Conservation (phyloP, 2,113 vertebrate genomes). For the Callipepla californica region DNA sequence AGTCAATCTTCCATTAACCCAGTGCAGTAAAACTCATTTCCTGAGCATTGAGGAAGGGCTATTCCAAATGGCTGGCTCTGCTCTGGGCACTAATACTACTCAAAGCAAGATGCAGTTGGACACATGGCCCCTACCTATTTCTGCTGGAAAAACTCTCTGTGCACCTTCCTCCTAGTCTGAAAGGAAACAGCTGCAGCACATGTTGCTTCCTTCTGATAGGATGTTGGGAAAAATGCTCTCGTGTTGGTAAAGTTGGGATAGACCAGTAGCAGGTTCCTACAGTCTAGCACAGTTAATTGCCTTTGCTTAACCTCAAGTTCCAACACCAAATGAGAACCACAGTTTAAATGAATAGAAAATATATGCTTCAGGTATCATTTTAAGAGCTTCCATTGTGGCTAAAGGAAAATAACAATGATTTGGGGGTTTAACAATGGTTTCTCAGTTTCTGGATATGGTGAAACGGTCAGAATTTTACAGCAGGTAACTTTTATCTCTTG, state of each 20-base stretch:
- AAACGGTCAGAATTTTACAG: neutral
- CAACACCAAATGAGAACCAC: neutral
- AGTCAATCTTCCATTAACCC: neutral
- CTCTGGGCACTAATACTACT: neutral
- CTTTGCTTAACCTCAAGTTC: neutral
- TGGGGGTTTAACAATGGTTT: neutral
- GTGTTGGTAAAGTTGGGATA: neutral
- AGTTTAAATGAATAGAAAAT: neutral
- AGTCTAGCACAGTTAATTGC: neutral
- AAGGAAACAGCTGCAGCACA: constrained; percentile 41
- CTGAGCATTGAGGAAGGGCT: neutral
- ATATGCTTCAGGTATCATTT: neutral
- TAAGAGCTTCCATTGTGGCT: neutral
- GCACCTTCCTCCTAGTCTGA: neutral
- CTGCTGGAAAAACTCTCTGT: neutral
- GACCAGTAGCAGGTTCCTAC: neutral
- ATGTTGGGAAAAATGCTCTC: neutral
- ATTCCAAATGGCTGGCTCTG: neutral
- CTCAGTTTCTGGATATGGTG: neutral
- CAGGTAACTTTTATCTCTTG: neutral
- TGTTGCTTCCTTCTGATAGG: neutral
- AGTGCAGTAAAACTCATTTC: neutral
- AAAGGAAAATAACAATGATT: neutral
- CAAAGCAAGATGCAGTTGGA: neutral
- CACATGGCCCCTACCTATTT: neutral